Base-by-base conservation (phyloP, 2,113 vertebrate genomes). In the Myocastor coypus region DNA sequence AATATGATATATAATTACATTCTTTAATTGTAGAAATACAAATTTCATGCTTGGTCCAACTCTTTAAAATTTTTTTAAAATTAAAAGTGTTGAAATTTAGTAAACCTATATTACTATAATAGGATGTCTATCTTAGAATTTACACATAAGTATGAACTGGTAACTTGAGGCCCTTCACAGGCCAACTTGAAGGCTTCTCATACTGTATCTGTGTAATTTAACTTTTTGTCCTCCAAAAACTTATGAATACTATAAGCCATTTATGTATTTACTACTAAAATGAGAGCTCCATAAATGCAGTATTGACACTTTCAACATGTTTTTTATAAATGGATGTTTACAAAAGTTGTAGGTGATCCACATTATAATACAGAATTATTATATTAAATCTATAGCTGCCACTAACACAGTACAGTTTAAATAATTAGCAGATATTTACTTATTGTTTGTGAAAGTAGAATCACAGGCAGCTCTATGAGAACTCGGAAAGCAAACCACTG, bases 381-480 rank as follows among this genome's bases (percentile, higher is more conserved):
- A n/a, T n/a, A n/a, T n/a, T n/a, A 96, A 96, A 96, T 94, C 69
- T 61, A 40, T 42, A 52, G 64, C 78, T 73, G 89, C 78, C 81
- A 52, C 89, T 69, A 87, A 86, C 88, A 94, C 40, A 96, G n/a
- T 96, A 68, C 83, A 96, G 89, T 96, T 96, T 94, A 97, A 96
- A 90, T 59, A 92, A 89, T 95, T 97, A 97, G 94, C 92, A 97
- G 92, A 92, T 92, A 80, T 97, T 97, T 71, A 94, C 97, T 97
- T 88, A 94, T 97, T 97, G 95, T 97, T 98, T 97, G 96, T 92
- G 78, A 93, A 97, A 98, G 95, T 91, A 96, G 92, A 96, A 96
- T 98, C 97, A 96, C 94, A 98, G 98, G 97, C 98, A 98, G 91
- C 96, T 98, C 98, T 95, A 85, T 96, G 95, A 98, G 97, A 98